Base-by-base conservation (phyloP, 1,140 invertebrate genomes). In the Coelopa frigida region DNA sequence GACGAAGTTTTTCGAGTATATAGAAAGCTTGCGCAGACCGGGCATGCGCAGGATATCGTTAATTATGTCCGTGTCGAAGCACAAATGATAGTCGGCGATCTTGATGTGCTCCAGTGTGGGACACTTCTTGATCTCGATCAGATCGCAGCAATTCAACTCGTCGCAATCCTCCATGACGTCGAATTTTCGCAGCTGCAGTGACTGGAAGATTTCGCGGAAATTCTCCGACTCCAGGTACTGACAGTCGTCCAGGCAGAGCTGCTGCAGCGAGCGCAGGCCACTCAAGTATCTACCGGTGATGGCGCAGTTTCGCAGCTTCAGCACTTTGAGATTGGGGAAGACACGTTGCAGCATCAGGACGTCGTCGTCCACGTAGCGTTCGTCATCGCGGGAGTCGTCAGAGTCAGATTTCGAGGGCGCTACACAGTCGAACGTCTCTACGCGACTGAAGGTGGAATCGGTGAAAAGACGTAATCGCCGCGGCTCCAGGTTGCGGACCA, bases 101-200 rank as follows among this genome's bases (percentile, higher is more conserved):
- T 63, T 63, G 11, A 63, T 58, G 38, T 63, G 58, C 45, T 63
- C 60, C 32, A 63, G 15, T 0, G 60, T 63, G 23, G 60, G 60
- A 26, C 60, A 63, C 3, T 61, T 41, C 20, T 63, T 52, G 8
- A 63, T 12, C 15, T 62, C 60, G 0, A 42, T 52, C 22, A 63
- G 43, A 49, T 63, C 60, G 24, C 60, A 63, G 48, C 60, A 63
- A 24, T 63, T 63, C 6, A 63, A 54, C 43, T 63, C 60, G 43
- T 63, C 60, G 29, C 60, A 63, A 31, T 63, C 57, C 49, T 57
- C 58, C 60, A 63, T 60, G 11, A 63, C 63, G 12, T 63, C 60
- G 8, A 63, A 63, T 24, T 60, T 63, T 12, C 60, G 52, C 14
- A 63, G 32, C 8, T 39, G 44, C 12, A 63, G 39, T 40, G 48